Conservation (phyloP, 2,113 vertebrate species). For the Dicaeum eximium region DNA sequence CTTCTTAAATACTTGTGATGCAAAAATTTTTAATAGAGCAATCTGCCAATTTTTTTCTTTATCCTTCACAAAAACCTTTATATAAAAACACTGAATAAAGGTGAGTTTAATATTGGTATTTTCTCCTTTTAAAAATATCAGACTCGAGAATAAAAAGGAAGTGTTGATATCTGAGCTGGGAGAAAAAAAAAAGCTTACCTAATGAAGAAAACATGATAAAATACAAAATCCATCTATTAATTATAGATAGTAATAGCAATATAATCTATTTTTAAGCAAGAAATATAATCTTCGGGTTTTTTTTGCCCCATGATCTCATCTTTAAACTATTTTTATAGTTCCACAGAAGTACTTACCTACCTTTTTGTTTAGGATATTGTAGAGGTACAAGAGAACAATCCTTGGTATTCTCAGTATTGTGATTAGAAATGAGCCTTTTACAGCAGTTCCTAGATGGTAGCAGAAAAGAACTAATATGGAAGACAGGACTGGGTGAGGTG, state of each 20-base stretch:
- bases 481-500: constrained; percentile 69
- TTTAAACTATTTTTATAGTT: background rate
- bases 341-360: constrained; percentile 59
- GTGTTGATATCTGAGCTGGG: background rate
- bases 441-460: constrained; percentile 78
- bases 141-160: background rate
- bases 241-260: background rate
- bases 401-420: constrained; percentile 70
- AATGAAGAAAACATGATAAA: background rate
- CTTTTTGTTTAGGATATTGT: constrained; percentile 60
- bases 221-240: background rate
- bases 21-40: background rate
- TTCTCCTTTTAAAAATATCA: background rate
- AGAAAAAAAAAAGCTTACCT: background rate
- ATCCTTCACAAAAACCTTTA: background rate
- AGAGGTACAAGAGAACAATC: constrained; percentile 55
- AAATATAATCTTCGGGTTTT: background rate
- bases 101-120: background rate
- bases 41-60: background rate
- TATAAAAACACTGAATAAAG: background rate
- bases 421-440: constrained; percentile 76
- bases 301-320: background rate
- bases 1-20: background rate
- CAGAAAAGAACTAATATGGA: constrained; percentile 74
- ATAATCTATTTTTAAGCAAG: background rate